These are phyloP conservation scores for Sylvia borin DNA, from an alignment of 2,797 vertebrate species.

Conservation along the genomic window DNA sequence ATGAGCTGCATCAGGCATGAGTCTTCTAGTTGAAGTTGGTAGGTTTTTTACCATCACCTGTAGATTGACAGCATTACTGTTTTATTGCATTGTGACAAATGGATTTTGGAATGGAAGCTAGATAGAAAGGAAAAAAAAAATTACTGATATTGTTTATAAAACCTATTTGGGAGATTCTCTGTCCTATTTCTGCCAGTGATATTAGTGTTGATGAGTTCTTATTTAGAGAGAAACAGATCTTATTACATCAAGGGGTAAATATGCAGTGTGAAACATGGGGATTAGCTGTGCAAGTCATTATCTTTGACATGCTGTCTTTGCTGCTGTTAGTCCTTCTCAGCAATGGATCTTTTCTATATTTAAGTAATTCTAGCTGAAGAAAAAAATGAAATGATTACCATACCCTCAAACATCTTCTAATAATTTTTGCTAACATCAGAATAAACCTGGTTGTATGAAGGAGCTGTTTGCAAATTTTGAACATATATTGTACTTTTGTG, in stretches of 20 bases:
- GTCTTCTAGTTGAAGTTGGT: neutral
- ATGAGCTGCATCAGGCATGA: neutral
- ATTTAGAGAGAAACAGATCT: constrained; percentile 5
- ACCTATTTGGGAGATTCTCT: neutral
- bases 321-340: neutral
- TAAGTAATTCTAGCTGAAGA: neutral
- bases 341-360: neutral
- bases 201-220: constrained; percentile 30
- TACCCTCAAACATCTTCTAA: neutral
- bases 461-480: neutral
- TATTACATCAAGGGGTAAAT: constrained; percentile 21
- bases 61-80: neutral
- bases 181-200: constrained; percentile 37
- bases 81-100: neutral
- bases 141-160: constrained; percentile 7
- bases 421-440: neutral
- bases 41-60: neutral
- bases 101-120: neutral
- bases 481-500: neutral
- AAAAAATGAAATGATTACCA: neutral
- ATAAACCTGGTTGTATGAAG: neutral
- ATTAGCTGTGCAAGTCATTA: neutral
- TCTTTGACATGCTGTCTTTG: constrained; percentile 23
- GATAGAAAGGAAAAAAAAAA: neutral
- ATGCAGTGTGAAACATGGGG: neutral